Conservation (phyloP, 2,888 invertebrate genomes). For the Sphaerophoria rueppellii region DNA sequence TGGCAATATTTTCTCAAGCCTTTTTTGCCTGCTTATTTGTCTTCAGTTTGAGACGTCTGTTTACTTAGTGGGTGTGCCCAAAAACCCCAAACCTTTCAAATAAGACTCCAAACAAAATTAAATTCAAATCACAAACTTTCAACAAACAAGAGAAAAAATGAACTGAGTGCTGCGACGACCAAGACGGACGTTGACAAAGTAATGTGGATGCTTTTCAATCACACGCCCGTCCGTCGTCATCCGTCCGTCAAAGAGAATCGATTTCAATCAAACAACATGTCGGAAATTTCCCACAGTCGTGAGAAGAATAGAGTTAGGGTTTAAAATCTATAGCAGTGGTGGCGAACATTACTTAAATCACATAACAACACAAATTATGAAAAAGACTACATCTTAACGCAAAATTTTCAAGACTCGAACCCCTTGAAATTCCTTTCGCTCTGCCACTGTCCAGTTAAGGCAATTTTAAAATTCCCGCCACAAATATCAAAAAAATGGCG, state of each 20-base stretch:
- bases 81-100: conserved; percentile 45
- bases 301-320: conserved; percentile 9
- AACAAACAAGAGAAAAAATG: conserved; percentile 30
- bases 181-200: conserved; percentile 5
- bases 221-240: conserved; percentile 33
- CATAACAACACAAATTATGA: too few relatives aligned
- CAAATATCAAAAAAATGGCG: conserved; percentile 10
- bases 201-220: conserved; percentile 39
- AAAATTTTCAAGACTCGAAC: not conserved
- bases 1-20: conserved; percentile 31
- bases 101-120: conserved; percentile 8
- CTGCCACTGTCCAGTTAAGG: conserved; percentile 3
- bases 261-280: conserved; percentile 59
- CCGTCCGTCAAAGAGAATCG: conserved; percentile 53
- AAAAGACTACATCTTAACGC: too few relatives aligned
- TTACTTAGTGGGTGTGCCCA: conserved; percentile 55
- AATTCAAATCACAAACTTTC: conserved; percentile 66
- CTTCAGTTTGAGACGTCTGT: conserved; percentile 46
- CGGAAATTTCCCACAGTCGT: conserved; percentile 57
- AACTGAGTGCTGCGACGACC: conserved; percentile 28
- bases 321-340: not conserved
- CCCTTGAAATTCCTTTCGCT: not conserved
- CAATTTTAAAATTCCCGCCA: conserved; percentile 57
- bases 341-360: not conserved
- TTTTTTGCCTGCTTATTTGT: conserved; percentile 27